Evolutionary conservation across 2,888 invertebrate genomes (phyloP).

Genomic region (Standfussiana lucernea): DNA sequence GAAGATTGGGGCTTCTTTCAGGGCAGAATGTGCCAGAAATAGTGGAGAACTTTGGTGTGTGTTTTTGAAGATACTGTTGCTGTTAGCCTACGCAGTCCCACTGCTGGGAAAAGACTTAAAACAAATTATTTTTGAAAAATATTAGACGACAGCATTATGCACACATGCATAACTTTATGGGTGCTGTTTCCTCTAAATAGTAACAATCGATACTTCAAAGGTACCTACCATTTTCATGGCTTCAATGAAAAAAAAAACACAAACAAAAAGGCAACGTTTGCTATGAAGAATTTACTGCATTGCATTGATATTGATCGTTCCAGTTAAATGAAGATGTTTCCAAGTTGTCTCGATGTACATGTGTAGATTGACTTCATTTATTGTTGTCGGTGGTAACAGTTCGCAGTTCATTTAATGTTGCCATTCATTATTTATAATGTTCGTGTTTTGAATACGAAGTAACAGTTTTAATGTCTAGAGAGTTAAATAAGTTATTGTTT

Average conservation of each 20-base stretch:
- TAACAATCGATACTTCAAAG: not conserved
- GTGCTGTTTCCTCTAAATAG: not conserved
- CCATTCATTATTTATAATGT: slow-evolving; percentile 21
- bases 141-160: no score
- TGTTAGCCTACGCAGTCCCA: not conserved
- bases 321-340: not conserved
- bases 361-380: slow-evolving; percentile 1
- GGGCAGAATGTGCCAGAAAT: not conserved
- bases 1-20: slow-evolving; percentile 4
- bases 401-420: slow-evolving; percentile 12
- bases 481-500: slow-evolving; percentile 17
- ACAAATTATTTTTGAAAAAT: no score
- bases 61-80: not conserved
- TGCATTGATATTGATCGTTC: not conserved
- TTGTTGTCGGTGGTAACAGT: not conserved
- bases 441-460: slow-evolving; percentile 52
- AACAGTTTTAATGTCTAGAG: slow-evolving; percentile 1
- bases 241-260: not conserved
- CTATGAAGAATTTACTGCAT: not conserved
- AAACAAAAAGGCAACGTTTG: not conserved
- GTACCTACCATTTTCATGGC: no score
- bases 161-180: no score
- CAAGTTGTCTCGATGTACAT: not conserved
- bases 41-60: not conserved
- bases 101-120: not conserved